Percentiles rank a stretch among this genome's conserved stretches.
These are phyloP conservation scores for Oncorhynchus masou DNA, from an alignment of 2,113 vertebrate species.

Conservation along the genomic window DNA sequence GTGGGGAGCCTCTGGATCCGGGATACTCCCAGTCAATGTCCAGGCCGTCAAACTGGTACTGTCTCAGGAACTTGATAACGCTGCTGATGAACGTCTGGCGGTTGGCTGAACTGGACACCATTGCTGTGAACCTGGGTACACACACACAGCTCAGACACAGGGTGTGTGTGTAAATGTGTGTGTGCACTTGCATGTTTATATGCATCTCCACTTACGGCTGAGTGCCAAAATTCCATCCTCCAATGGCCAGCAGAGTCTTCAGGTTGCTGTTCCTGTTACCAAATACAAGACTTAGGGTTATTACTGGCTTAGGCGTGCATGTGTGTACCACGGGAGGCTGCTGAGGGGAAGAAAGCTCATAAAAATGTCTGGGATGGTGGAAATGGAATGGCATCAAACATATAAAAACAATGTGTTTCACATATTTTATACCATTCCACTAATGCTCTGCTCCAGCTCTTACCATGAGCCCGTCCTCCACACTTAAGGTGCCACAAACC, in stretches of 20 bases:
- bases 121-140: conserved; percentile 60
- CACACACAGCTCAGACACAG: conserved; percentile 6
- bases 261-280: conserved; percentile 67
- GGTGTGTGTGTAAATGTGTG: background rate
- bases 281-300: background rate
- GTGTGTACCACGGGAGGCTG: background rate
- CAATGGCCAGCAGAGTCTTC: conserved; percentile 71
- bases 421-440: too few species aligned
- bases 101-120: conserved; percentile 59
- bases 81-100: conserved; percentile 68
- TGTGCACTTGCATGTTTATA: background rate
- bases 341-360: background rate
- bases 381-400: too few species aligned
- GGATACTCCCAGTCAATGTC: conserved; percentile 75
- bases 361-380: too few species aligned
- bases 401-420: too few species aligned
- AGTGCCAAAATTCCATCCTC: conserved; percentile 73
- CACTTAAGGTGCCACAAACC: too few species aligned
- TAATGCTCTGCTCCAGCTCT: too few species aligned
- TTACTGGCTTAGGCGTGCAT: background rate
- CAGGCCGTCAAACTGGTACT: conserved; percentile 68
- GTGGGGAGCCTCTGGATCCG: conserved; percentile 64
- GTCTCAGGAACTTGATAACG: conserved; percentile 61
- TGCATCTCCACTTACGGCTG: background rate
- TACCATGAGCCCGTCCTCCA: too few species aligned